Evolutionary conservation across 2,113 vertebrate species (phyloP), one percentile per base, ranked within the genome.

Genomic region (Rallus limicola): DNA sequence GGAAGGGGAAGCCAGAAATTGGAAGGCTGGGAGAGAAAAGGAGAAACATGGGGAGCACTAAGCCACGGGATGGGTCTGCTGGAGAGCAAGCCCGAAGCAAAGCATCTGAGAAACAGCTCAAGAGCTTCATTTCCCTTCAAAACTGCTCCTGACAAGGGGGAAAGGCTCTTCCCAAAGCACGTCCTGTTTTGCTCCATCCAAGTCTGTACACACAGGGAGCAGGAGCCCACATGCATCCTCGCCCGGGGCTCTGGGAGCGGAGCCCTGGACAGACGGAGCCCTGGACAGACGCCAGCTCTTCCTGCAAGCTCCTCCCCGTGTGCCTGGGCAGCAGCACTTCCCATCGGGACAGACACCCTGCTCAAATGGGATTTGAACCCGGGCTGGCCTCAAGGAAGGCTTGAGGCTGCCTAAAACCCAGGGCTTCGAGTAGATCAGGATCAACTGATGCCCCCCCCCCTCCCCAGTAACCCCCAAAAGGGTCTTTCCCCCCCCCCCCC

Each of bases 391-490:
- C 44, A 25, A 26, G 29, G 50, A 83, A 8, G 74, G 56, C 63
- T 42, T 4, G 1, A n/a, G n/a, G 38, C 56, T 70, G 20, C 34
- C 23, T 16, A 15, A 72, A 72, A 53, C 13, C 21, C 4, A 2
- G 17, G 46, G n/a, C 50, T 69, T 48, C 0, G 3, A 1, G 0
- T 1, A 31, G 44, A 64, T 1, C 0, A 0, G 29, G n/a, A 81
- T 10, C 20, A 59, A 55, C 6, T 0, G 13, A 83, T 24, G 26
- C 52, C 52, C 52, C 23, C 48, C 18, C 12, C 23, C 15, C n/a
- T n/a, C n/a, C 13, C 7, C 55, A 11, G 8, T 50, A 63, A 13
- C 44, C 4, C 11, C 16, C 19, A 53, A 31, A 68, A 58, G 3
- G 4, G 25, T 6, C 29, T 23, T 53, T 33, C 42, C 42, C 17